Evolutionary conservation across 2,797 vertebrate species (phyloP), one percentile per base, ranked within the genome.

Genomic region (Salarias fasciatus): DNA sequence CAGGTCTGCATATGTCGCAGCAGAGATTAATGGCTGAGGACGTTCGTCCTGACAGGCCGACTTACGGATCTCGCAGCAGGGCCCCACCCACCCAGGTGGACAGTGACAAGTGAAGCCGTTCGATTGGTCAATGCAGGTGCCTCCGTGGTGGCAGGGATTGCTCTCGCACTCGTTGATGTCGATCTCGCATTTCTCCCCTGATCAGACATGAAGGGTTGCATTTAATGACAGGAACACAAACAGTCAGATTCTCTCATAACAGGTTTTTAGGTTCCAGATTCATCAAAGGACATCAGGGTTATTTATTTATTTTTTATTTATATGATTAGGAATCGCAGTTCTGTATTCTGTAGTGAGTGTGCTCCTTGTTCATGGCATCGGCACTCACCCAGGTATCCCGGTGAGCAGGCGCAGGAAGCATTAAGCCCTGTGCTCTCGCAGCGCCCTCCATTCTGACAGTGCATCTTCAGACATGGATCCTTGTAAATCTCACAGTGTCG

Each of bases 51-150:
- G 66, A 63, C 65, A 59, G 51, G 37, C 24, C 13, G 62, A 98
- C 97, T 96, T 91, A 99, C 97, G 94, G 90, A 98, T 98, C 89
- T 99, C 97, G 37, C 97, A 99, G 92, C 92, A 95, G 56, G 95
- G 93, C 11, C 97, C 97, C 3, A 98, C 95, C 97, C 97, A 99
- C 53, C 96, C 96, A 3, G 94, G 95, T 0, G 92, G 94, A 80
- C 97, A 99, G 82, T 97, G 97, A 76, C 97, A 99, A 65, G 83
- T 93, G 53, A 96, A 98, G 69, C 97, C 93, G 29, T 95, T 96
- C 81, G 94, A 93, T 83, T 98, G 96, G 92, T 99, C 95, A 60
- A 94, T 87, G 84, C 97, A 99, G 74, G 96, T 96, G 56, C 96
- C 96, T 14, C 94, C 93, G 0, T 97, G 96, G 66, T 95, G 96